Percentiles rank a stretch among this genome's conserved stretches.
Conservation (phyloP, 1,140 invertebrate genomes). For the Trichonephila inaurata region DNA sequence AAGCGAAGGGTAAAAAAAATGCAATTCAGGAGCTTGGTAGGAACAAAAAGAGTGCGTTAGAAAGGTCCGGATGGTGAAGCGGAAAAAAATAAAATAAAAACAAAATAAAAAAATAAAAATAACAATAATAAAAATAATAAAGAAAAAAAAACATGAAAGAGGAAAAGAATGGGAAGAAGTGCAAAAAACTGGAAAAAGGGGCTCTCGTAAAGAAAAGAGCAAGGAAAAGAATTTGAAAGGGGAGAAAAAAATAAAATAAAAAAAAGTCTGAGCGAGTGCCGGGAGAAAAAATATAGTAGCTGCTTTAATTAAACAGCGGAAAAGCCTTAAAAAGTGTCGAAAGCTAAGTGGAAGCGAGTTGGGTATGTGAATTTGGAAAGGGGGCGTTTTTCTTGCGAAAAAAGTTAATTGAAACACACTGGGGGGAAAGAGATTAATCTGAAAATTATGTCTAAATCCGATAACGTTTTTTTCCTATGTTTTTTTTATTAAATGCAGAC, state of each 20-base stretch:
- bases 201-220: constrained; percentile 23
- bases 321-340: constrained; percentile 75
- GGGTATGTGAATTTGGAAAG: constrained; percentile 63
- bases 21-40: constrained; percentile 57
- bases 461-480: constrained; percentile 54
- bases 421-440: constrained; percentile 74
- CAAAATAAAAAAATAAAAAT: constrained; percentile 10
- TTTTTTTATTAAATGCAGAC: constrained; percentile 74
- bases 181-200: constrained; percentile 53
- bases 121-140: constrained; percentile 19
- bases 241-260: background rate
- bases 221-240: constrained; percentile 55
- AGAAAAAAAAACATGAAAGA: background rate
- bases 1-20: constrained; percentile 36
- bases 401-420: constrained; percentile 76
- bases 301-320: constrained; percentile 75
- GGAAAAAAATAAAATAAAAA: constrained; percentile 25
- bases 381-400: constrained; percentile 69
- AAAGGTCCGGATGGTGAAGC: constrained; percentile 28
- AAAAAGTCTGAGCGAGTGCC: constrained; percentile 27
- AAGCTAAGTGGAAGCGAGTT: constrained; percentile 72
- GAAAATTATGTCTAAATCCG: constrained; percentile 76
- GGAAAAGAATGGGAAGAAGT: constrained; percentile 9
- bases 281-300: constrained; percentile 47
- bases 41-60: constrained; percentile 58